Percentiles rank a stretch among this genome's conserved stretches.
phyloP scores from a whole-genome alignment of 2,888 invertebrate species.

The Lysandra coridon region DNA sequence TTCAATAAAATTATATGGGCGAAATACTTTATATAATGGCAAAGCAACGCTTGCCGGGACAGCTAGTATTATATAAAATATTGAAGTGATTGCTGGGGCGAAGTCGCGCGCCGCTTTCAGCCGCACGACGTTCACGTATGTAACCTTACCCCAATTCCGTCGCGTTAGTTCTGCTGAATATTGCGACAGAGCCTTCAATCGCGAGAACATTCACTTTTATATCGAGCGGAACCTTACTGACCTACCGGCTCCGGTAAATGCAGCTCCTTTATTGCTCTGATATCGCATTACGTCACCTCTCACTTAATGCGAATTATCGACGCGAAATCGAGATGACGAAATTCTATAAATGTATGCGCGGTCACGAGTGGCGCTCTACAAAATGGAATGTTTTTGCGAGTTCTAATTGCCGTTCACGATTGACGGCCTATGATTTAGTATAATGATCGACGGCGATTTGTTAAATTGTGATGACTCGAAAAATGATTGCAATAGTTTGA shows the following conservation, averaged over 20 bases:
- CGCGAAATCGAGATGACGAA: slow-evolving; percentile 26
- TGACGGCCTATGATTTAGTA: neutral
- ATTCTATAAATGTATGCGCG: slow-evolving; percentile 25
- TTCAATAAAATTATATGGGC: too few species aligned
- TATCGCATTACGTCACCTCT: slow-evolving; percentile 27
- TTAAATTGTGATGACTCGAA: neutral
- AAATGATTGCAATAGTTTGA: neutral
- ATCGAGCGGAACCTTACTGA: slow-evolving; percentile 28
- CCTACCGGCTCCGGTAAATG: slow-evolving; percentile 21
- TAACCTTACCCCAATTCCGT: slow-evolving; percentile 63
- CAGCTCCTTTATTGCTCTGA: slow-evolving; percentile 14
- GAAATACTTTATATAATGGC: too few species aligned
- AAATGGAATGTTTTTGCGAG: neutral
- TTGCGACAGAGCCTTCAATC: slow-evolving; percentile 54
- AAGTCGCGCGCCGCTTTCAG: slow-evolving; percentile 40
- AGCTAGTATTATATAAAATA: too few species aligned
- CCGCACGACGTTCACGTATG: slow-evolving; percentile 37
- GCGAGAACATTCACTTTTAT: slow-evolving; percentile 55
- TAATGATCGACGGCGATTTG: neutral
- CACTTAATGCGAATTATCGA: slow-evolving; percentile 17
- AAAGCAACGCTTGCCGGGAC: too few species aligned
- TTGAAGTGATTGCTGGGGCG: slow-evolving; percentile 39
- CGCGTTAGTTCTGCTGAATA: slow-evolving; percentile 50
- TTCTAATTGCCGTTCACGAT: slow-evolving; percentile 16
- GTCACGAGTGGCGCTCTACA: neutral